Base-by-base conservation (phyloP, 2,113 vertebrate species). In the Peromyscus maniculatus region DNA sequence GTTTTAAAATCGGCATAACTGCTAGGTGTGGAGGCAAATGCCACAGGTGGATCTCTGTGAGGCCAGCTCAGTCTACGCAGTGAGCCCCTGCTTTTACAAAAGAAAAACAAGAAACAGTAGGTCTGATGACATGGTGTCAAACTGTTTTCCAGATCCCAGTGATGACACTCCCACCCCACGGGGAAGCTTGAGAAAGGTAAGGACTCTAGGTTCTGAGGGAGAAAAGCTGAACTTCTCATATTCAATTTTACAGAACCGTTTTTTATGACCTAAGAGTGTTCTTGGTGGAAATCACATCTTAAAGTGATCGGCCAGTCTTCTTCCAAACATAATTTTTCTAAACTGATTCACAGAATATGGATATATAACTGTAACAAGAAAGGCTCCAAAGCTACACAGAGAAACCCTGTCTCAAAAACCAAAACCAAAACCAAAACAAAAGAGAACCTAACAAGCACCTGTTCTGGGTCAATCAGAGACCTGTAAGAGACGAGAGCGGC, bases 161-260 rank as follows among this genome's bases (percentile, higher is more conserved):
- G 46, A 88, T 3, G 87, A 95, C 55, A 90, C 75, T 95, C 97
- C 98, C 87, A 97, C 92, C 16, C 43, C 96, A 31, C 90, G 84
- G 16, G 98, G 98, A 92, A 91, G 72, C 1, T 9, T 8, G 62
- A 97, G 98, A 96, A 98, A 98, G 98, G 99, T 99, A 89, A 98
- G 98, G 84, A 24, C 3, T 31, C 15, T 28, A 19, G 5, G 2
- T 10, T 24, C 7, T 10, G 79, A 83, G 24, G 31, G 28, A 9
- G 0, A 1, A 39, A 16, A 22, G 3, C 26, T 8, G 19, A 67
- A 87, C 31, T 4, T 49, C 26, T 39, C 9, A 55, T 1, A 13
- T 52, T 36, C 24, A 6, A 52, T 46, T 36, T 82, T 12, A 57
- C 16, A 92, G 49, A 52, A 24, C 3, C 83, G 52, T 28, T 28